These are phyloP conservation scores for Seira musarum DNA, from an alignment of 2,888 invertebrate species.

Conservation along the genomic window DNA sequence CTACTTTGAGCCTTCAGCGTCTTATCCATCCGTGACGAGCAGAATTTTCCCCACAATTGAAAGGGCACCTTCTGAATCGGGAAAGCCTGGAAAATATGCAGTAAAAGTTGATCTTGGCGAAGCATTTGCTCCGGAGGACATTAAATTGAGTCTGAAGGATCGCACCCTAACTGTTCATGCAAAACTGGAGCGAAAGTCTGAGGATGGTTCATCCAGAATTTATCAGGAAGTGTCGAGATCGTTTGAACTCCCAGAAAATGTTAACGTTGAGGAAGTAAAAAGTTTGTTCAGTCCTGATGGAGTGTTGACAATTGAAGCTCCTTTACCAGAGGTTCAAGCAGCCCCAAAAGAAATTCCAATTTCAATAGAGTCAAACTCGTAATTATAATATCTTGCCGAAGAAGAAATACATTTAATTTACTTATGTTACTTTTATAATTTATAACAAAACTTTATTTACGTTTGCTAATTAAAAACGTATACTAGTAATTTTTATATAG, in stretches of 20 bases:
- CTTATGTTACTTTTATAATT: too few relatives aligned
- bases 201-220: constrained; percentile 65
- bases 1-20: background rate
- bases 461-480: too few relatives aligned
- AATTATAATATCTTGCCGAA: too few relatives aligned
- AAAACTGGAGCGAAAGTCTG: constrained; percentile 66
- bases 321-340: constrained; percentile 52
- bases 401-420: too few relatives aligned
- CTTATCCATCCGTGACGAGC: background rate
- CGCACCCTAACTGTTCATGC: constrained; percentile 64
- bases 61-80: constrained; percentile 26
- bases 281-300: constrained; percentile 68
- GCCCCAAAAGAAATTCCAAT: constrained; percentile 68
- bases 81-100: constrained; percentile 62
- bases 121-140: constrained; percentile 70
- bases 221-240: constrained; percentile 69
- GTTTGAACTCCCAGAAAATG: constrained; percentile 69
- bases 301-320: constrained; percentile 69
- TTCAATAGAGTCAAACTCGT: constrained; percentile 20
- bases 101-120: constrained; percentile 67
- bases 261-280: constrained; percentile 68
- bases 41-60: constrained; percentile 34
- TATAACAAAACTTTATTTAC: too few relatives aligned
- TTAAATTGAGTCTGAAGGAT: constrained; percentile 69
- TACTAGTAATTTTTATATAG: too few relatives aligned